Evolutionary conservation across 2,797 vertebrate species (phyloP), one percentile per base, ranked within the genome.

Genomic region (Coregonus ussuriensis): DNA sequence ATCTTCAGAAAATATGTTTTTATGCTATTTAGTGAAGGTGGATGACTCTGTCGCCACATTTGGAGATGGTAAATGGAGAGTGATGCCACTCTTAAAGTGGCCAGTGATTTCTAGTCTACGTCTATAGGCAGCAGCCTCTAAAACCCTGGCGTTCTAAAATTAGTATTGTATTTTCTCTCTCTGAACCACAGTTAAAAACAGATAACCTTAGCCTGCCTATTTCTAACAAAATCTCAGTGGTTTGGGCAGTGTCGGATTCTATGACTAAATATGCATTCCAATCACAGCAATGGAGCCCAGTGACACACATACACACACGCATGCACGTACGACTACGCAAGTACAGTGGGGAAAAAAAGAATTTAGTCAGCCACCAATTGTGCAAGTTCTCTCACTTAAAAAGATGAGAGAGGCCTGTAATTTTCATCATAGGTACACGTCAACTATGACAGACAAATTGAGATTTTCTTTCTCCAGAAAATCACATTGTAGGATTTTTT

Each of bases 21-120:
- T 91, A 90, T 87, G 85, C 85, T 89, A 85, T 88, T 94, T 91
- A 88, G 82, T 89, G 81, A 87, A 89, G 89, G 81, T 87, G 79
- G 81, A 86, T 80, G 76, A 89, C 85, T 91, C 85, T 82, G 75
- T 91, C 89, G 80, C 85, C 54, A 86, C 84, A 88, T 88, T 88
- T 90, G 90, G 83, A 84, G 66, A 86, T 87, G 82, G 79, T 86
- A 90, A 93, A 80, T 86, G 84, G 79, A 89, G 88, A 83, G 21
- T 81, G 88, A 90, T 83, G 87, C 74, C 80, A 75, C 78, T 85
- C 25, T 25, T 25, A 25, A 25, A 25, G 25, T 25, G 25, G 25
- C 25, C 25, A 25, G 25, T 25, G 25, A 25, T 25, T 25, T 25
- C 25, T 25, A 25, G 25, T 25, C 25, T 25, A 25, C 25, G 25